These are phyloP conservation scores for Sebastes steindachneri DNA, from an alignment of 2,797 vertebrate species.

Conservation along the genomic window DNA sequence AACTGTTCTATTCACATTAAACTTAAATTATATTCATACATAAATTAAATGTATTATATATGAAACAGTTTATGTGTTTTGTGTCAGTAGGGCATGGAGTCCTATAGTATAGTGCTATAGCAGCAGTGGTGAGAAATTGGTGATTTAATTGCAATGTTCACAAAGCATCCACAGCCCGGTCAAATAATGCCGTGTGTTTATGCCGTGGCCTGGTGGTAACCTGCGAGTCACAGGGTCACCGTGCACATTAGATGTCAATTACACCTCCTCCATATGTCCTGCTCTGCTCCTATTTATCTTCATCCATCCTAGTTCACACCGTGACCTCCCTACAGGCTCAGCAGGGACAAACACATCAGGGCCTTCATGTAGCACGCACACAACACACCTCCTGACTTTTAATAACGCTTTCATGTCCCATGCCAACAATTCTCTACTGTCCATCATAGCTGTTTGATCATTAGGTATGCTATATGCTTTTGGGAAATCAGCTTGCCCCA, in stretches of 20 bases:
- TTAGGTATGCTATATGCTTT: constrained; percentile 35
- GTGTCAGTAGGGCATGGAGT: not conserved
- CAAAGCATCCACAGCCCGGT: not conserved
- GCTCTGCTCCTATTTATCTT: constrained; percentile 84
- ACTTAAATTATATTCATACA: not conserved
- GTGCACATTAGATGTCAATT: constrained; percentile 84
- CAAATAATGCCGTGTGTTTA: constrained; percentile 15
- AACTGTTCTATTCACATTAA: not conserved
- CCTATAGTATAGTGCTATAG: not conserved
- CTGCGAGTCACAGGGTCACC: constrained; percentile 78
- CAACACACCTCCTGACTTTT: constrained; percentile 57
- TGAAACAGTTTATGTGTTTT: not conserved
- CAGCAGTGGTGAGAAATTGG: not conserved
- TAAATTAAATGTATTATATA: not conserved
- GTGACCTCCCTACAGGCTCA: constrained; percentile 77
- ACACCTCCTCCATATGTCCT: constrained; percentile 75
- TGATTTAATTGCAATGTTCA: constrained; percentile 27
- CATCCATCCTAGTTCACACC: constrained; percentile 77
- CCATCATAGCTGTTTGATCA: constrained; percentile 57
- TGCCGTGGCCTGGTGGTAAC: constrained; percentile 64
- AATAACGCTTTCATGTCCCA: constrained; percentile 63
- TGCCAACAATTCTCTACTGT: constrained; percentile 59
- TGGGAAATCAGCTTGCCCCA: constrained; percentile 52
- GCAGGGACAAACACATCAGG: constrained; percentile 60
- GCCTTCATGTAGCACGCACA: constrained; percentile 34